Conservation (phyloP, 1,140 invertebrate species). For the Microplitis mediator region DNA sequence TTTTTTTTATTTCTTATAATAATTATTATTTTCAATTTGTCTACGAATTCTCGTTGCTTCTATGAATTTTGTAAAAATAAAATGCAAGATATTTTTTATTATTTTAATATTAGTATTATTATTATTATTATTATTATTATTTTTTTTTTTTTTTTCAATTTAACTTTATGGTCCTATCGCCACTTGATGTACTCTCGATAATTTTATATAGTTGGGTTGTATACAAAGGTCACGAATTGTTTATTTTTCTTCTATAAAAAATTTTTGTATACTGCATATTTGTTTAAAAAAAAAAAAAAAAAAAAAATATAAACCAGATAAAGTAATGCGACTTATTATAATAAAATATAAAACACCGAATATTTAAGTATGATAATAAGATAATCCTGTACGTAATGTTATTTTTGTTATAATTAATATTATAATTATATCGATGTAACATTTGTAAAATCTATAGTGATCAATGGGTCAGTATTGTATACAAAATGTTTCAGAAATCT, state of each 20-base stretch:
- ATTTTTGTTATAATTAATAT: conserved; percentile 39
- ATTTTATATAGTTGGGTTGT: conserved; percentile 36
- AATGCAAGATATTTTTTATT: conserved; percentile 46
- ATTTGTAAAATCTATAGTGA: conserved; percentile 34
- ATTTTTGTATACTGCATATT: conserved; percentile 25
- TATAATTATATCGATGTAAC: conserved; percentile 45
- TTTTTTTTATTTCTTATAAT: neutral
- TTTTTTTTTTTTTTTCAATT: neutral
- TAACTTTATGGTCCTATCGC: conserved; percentile 37
- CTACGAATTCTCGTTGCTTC: conserved; percentile 8
- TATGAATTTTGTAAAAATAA: conserved; percentile 39
- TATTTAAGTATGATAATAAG: conserved; percentile 49
- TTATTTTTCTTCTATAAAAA: conserved; percentile 31
- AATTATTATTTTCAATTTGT: neutral
- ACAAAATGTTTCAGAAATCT: conserved; percentile 23
- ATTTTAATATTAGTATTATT: conserved; percentile 23
- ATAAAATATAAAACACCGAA: conserved; percentile 43
- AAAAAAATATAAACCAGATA: conserved; percentile 1
- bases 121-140: no score
- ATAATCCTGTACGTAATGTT: conserved; percentile 31
- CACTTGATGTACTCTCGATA: conserved; percentile 35
- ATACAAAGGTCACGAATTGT: conserved; percentile 46
- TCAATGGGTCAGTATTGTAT: neutral
- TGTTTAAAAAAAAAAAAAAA: conserved; percentile 40
- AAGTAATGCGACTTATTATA: conserved; percentile 35